Conservation (phyloP, 2,113 vertebrate genomes). For the Sinosuthora webbiana region DNA sequence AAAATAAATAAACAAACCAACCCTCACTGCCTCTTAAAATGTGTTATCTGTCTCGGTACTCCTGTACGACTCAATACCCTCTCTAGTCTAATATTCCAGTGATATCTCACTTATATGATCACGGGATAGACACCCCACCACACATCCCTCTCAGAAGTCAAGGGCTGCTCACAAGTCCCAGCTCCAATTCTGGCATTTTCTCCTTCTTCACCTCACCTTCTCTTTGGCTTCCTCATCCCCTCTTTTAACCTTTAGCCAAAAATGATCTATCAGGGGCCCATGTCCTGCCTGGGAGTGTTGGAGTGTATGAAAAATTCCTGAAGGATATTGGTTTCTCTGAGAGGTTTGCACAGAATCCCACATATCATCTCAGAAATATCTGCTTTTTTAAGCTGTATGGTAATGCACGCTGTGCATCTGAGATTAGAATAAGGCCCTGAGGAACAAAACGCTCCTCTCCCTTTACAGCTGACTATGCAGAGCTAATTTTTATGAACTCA, state of each 20-base stretch:
- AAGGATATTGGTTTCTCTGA: background rate
- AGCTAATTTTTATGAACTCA: slow-evolving; percentile 24
- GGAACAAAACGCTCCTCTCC: background rate
- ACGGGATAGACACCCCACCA: background rate
- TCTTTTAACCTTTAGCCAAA: background rate
- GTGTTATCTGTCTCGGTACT: background rate
- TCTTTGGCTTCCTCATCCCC: background rate
- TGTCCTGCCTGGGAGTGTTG: background rate
- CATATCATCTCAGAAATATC: slow-evolving; percentile 44
- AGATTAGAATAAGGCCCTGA: slow-evolving; percentile 59
- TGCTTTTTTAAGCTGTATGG: slow-evolving; percentile 66
- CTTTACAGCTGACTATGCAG: slow-evolving; percentile 56
- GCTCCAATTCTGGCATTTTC: background rate
- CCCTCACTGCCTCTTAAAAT: background rate
- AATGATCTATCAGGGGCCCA: background rate
- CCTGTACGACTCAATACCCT: background rate
- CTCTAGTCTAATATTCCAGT: background rate
- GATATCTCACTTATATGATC: background rate
- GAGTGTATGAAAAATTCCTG: background rate
- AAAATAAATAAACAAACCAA: background rate
- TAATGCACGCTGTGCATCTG: slow-evolving; percentile 43
- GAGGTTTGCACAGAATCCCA: background rate
- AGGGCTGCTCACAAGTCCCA: background rate
- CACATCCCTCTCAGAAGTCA: accelerated
- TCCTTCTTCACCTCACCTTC: accelerated